Base-by-base conservation (phyloP, 2,113 vertebrate genomes). In the Motacilla tschutschensis region DNA sequence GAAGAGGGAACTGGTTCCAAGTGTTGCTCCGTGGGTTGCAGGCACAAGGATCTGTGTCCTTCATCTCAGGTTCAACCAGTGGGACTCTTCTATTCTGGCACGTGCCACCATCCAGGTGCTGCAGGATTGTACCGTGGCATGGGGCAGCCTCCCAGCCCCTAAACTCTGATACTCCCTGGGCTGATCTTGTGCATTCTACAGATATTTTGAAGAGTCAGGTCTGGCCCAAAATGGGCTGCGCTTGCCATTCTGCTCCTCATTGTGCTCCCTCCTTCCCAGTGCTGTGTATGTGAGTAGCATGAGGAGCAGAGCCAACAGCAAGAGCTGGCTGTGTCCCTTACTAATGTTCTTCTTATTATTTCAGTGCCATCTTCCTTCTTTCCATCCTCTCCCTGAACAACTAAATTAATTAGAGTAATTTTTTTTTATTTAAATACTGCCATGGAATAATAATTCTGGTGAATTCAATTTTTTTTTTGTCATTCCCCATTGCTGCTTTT, bases 381-480 rank as follows among this genome's bases (percentile, higher is more conserved):
- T 76, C 44, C 44, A 70, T 78, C 36, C 63, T 87, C 74, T 91
- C 63, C 43, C 90, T 24, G 70, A 92, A 91, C 59, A 93, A 93
- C 85, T 91, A 92, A 87, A 93, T 93, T 92, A 94, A 95, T 95
- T 90, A 90, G 57, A 85, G 76, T 44, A 47, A 7, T 21, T 59
- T 70, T 89, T 89, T 31, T 17, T 35, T 21, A 53, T 85, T 90
- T 91, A 80, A 92, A 85, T 85, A 92, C 87, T 70, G 60, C 35
- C 9, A 2, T 48, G 54, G 85, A 90, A 92, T 95, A 83, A 59
- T 77, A 86, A 92, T 93, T 82, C 51, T 55, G 18, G 44, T 51
- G 33, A 84, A 31, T 86, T 91, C 21, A 17, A 8, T 58, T 58
- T 66, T 83, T 67, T 83, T 85, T 85, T 70, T 81, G 38, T 76